Conservation (phyloP, 2,888 invertebrate genomes). For the Plagodis pulveraria region DNA sequence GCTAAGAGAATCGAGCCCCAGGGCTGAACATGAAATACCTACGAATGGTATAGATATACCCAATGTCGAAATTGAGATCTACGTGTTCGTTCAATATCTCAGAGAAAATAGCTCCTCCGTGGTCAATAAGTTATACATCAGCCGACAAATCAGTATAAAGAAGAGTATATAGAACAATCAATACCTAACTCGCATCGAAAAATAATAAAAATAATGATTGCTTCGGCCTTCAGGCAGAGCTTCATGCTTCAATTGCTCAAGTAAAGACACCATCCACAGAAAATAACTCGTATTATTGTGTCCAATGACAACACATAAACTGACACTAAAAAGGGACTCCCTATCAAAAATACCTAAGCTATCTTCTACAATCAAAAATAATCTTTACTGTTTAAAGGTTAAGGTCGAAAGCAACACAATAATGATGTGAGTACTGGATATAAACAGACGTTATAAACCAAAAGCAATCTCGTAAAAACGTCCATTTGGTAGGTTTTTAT, state of each 20-base stretch:
- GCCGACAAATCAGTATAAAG: no score
- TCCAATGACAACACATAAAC: conserved; percentile 59
- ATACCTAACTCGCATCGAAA: conserved; percentile 5
- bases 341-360: conserved; percentile 37
- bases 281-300: conserved; percentile 50
- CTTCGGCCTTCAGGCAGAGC: conserved; percentile 11
- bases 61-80: no score
- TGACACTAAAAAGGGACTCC: conserved; percentile 49
- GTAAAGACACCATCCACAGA: conserved; percentile 17
- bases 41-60: no score
- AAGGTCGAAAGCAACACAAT: conserved; percentile 34
- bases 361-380: conserved; percentile 42
- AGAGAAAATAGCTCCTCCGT: no score
- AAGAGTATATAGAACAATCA: not conserved
- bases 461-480: conserved; percentile 54
- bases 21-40: no score
- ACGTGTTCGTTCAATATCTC: no score
- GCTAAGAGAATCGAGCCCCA: no score
- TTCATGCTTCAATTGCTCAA: not conserved
- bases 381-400: conserved; percentile 37
- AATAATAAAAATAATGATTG: conserved; percentile 21
- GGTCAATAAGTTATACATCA: no score
- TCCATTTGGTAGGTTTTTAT: conserved; percentile 39
- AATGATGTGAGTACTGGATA: conserved; percentile 35
- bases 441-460: conserved; percentile 45